These are phyloP conservation scores for Ctenoplectra terminalis DNA, from an alignment of 1,140 invertebrate genomes.

Conservation along the genomic window DNA sequence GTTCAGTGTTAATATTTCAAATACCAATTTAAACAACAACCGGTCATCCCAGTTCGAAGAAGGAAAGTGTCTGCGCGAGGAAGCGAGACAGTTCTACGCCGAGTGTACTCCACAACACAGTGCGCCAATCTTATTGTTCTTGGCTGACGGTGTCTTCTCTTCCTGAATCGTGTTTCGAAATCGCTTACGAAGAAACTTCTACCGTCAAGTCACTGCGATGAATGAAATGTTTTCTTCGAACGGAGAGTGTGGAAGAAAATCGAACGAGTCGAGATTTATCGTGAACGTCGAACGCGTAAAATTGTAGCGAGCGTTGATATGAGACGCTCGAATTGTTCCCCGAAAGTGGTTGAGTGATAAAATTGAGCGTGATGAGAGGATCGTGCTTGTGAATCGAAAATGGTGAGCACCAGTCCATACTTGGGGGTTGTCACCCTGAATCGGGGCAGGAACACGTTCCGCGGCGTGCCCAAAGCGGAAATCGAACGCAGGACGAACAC, in stretches of 20 bases:
- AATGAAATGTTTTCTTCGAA: neutral
- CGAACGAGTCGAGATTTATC: neutral
- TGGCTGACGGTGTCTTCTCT: constrained; percentile 19
- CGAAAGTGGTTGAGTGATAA: neutral
- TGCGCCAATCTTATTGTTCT: constrained; percentile 53
- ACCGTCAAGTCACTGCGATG: neutral
- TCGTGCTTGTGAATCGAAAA: constrained; percentile 32
- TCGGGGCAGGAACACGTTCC: constrained; percentile 85
- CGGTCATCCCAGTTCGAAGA: neutral
- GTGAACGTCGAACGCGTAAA: neutral
- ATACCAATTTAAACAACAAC: too few relatives aligned
- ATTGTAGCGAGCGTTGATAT: neutral
- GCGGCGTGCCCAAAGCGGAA: constrained; percentile 90
- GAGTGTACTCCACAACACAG: too few relatives aligned
- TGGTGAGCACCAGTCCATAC: constrained; percentile 69
- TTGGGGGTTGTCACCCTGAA: constrained; percentile 58
- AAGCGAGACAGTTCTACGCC: constrained; percentile 19
- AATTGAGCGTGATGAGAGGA: neutral
- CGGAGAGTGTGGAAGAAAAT: neutral
- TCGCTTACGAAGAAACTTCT: neutral
- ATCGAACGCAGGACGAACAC: constrained; percentile 87
- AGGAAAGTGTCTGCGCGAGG: constrained; percentile 12
- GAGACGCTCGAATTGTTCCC: neutral
- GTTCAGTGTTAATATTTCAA: too few relatives aligned
- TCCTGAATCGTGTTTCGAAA: constrained; percentile 40